These are phyloP conservation scores for Spongia lamella DNA, from an alignment of 37 sponge, comb jelly and placozoan species.

Conservation along the genomic window DNA sequence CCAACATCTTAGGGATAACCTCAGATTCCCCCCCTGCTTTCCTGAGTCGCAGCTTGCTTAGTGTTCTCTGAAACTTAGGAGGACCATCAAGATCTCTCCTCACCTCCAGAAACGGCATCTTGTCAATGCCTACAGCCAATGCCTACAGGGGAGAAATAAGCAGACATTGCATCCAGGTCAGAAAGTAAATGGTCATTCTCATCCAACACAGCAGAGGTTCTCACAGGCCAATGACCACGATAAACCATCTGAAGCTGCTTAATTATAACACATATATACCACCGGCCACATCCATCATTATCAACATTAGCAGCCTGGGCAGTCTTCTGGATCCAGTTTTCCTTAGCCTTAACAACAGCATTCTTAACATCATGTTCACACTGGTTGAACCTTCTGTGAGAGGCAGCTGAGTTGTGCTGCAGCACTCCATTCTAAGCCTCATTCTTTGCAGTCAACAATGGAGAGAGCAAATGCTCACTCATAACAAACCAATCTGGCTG, in stretches of 20 bases:
- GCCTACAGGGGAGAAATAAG: too few species aligned
- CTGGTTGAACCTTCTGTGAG: slow-evolving; percentile 19
- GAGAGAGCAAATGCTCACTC: slow-evolving; percentile 10
- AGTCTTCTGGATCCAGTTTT: too few species aligned
- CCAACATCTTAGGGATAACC: too few species aligned
- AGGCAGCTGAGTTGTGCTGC: neutral
- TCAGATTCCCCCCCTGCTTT: too few species aligned
- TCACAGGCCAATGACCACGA: slow-evolving; percentile 9
- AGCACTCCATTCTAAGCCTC: slow-evolving; percentile 15
- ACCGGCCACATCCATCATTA: slow-evolving; percentile 6
- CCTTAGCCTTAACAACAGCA: slow-evolving; percentile 35
- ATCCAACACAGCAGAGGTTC: slow-evolving; percentile 1
- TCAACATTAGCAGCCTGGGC: slow-evolving; percentile 18
- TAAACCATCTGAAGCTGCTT: slow-evolving; percentile 25
- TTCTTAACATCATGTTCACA: slow-evolving; percentile 40
- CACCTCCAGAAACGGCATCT: too few species aligned
- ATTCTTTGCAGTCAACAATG: slow-evolving; percentile 34
- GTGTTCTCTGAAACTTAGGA: too few species aligned
- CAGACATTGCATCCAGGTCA: too few species aligned
- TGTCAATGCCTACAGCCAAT: too few species aligned
- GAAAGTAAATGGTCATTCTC: too few species aligned
- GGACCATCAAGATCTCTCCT: too few species aligned
- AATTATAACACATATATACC: slow-evolving; percentile 31
- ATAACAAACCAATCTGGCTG: slow-evolving; percentile 58
- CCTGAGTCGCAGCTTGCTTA: too few species aligned